A percentile compares a stretch with the other conserved stretches of the same genome.
These are phyloP conservation scores for Leptobrachium ailaonicum DNA, from an alignment of 2,113 vertebrate species.

Conservation along the genomic window DNA sequence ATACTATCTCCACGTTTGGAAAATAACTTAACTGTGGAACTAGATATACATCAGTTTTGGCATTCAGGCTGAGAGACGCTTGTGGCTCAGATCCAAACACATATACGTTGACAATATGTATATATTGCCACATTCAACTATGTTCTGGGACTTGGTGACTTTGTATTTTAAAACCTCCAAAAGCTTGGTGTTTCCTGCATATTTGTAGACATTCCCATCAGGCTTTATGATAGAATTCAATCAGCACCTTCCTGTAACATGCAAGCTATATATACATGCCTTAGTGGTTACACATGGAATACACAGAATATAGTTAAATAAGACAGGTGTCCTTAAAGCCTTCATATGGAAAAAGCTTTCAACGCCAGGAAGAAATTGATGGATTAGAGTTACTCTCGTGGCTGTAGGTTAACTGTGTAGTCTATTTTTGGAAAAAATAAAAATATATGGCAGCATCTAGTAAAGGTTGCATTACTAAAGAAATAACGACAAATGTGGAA, in stretches of 20 bases:
- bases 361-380: neutral
- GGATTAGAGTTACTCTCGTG: conserved; percentile 1
- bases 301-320: conserved; percentile 9
- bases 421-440: conserved; percentile 22
- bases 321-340: conserved; percentile 15
- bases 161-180: neutral
- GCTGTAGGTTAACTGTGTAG: neutral
- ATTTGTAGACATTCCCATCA: neutral
- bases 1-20: no score
- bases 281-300: conserved; percentile 13
- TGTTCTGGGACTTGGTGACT: neutral
- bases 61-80: no score
- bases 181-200: neutral
- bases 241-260: neutral
- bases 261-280: neutral
- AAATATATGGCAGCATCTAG: neutral
- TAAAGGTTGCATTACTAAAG: conserved; percentile 18
- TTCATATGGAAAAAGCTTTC: conserved; percentile 14
- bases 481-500: conserved; percentile 19
- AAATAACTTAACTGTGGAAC: no score
- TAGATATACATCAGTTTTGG: no score
- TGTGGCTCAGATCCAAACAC: no score
- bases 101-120: neutral
- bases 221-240: neutral
- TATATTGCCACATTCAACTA: neutral